A percentile compares a stretch with the other conserved stretches of the same genome.
phyloP scores from a whole-genome alignment of 2,888 invertebrate species.

The Thalpophila matura region DNA sequence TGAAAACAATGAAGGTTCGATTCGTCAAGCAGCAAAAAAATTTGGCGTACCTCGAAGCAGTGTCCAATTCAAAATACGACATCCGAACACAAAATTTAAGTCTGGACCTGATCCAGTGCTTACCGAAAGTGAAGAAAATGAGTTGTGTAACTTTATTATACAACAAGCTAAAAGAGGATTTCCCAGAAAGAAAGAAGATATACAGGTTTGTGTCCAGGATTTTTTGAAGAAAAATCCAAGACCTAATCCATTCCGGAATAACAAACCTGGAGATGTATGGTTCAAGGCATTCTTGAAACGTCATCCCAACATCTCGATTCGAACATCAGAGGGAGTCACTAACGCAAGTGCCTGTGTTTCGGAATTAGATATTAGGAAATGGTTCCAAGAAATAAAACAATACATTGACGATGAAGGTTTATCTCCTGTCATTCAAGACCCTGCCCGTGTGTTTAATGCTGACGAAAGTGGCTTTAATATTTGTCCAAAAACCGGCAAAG shows the following conservation, averaged over 20 bases:
- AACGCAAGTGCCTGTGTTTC: slow-evolving; percentile 6
- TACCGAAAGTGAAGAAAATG: slow-evolving; percentile 1
- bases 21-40: slow-evolving; percentile 20
- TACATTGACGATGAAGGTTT: slow-evolving; percentile 4
- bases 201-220: background rate
- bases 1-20: slow-evolving; percentile 20
- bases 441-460: slow-evolving; percentile 14
- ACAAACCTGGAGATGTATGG: slow-evolving; percentile 10
- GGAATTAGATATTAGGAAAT: slow-evolving; percentile 6
- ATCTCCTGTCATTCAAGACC: slow-evolving; percentile 27
- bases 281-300: slow-evolving; percentile 3
- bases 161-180: background rate
- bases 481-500: slow-evolving; percentile 38
- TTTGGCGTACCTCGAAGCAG: slow-evolving; percentile 31
- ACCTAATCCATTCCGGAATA: slow-evolving; percentile 40
- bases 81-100: slow-evolving; percentile 27
- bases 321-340: slow-evolving; percentile 4
- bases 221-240: slow-evolving; percentile 8
- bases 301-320: background rate
- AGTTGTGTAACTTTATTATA: slow-evolving; percentile 1
- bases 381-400: background rate
- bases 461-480: slow-evolving; percentile 37
- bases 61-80: no score
- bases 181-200: slow-evolving; percentile 5
- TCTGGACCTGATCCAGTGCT: slow-evolving; percentile 1